Percentiles rank a stretch among this genome's conserved stretches.
These are phyloP conservation scores for Agelaius tricolor DNA, from an alignment of 2,113 vertebrate species.

Conservation along the genomic window DNA sequence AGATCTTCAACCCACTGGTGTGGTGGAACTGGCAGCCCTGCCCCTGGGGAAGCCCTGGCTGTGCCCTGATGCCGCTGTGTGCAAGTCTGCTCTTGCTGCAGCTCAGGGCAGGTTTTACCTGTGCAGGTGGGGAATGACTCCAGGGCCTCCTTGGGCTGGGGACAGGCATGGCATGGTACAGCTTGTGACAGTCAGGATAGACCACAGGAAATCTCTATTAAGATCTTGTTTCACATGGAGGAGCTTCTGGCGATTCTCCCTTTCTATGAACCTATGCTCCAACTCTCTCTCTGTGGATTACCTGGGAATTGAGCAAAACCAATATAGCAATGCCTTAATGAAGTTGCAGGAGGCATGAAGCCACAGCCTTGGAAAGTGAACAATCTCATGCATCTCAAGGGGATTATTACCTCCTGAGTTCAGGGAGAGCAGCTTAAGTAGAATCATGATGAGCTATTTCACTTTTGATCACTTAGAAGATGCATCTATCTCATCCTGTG, in stretches of 20 bases:
- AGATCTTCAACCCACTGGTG: neutral
- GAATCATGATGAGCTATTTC: neutral
- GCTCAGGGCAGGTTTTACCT: neutral
- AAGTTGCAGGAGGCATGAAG: neutral
- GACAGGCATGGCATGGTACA: neutral
- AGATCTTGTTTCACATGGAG: neutral
- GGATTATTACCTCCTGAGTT: neutral
- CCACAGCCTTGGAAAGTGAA: neutral
- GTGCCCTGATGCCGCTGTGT: neutral
- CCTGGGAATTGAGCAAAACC: neutral
- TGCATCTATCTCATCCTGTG: neutral
- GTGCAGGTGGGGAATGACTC: neutral
- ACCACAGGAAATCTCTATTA: neutral
- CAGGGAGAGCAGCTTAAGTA: neutral
- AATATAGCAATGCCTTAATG: neutral
- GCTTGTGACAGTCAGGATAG: neutral
- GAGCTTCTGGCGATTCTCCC: neutral
- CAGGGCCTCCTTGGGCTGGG: neutral
- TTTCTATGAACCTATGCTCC: neutral
- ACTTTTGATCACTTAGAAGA: neutral
- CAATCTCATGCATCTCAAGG: neutral
- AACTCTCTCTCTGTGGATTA: neutral
- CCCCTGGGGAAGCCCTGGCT: neutral
- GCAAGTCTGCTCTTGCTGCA: neutral
- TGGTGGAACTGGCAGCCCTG: neutral